Conservation (phyloP, 2,888 invertebrate species). For the Nephrotoma guestfalica region DNA sequence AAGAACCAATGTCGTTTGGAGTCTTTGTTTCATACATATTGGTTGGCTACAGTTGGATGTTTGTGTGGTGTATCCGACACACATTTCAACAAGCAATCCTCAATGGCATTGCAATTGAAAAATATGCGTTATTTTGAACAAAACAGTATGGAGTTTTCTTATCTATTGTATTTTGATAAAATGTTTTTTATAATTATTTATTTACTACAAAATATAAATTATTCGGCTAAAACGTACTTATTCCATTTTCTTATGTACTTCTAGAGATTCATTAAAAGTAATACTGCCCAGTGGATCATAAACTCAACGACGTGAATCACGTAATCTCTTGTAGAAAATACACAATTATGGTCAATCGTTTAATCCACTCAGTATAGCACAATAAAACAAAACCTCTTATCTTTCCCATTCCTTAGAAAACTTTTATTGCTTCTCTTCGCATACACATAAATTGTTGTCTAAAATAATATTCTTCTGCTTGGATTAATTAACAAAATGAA, state of each 20-base stretch:
- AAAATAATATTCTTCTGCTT: background rate
- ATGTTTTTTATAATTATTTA: background rate
- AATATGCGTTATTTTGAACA: conserved; percentile 7
- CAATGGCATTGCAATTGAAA: background rate
- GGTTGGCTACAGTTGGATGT: conserved; percentile 8
- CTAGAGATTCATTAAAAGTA: background rate
- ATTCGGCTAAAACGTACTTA: background rate
- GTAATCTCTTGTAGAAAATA: background rate
- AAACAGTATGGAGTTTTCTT: background rate
- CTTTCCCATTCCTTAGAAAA: background rate
- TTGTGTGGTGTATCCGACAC: conserved; percentile 18
- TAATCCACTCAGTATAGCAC: background rate
- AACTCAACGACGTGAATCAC: background rate
- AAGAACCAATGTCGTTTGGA: conserved; percentile 15
- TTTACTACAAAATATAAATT: background rate
- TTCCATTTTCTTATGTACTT: background rate
- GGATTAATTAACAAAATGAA: background rate
- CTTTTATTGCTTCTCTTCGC: background rate
- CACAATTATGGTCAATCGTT: background rate
- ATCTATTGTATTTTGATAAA: background rate
- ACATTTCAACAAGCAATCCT: conserved; percentile 17
- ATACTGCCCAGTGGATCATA: background rate
- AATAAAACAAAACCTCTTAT: background rate
- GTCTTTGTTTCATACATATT: conserved; percentile 13
- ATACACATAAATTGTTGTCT: background rate